These are phyloP conservation scores for Drosophila auraria DNA, from an alignment of 1,140 invertebrate species.

Conservation along the genomic window DNA sequence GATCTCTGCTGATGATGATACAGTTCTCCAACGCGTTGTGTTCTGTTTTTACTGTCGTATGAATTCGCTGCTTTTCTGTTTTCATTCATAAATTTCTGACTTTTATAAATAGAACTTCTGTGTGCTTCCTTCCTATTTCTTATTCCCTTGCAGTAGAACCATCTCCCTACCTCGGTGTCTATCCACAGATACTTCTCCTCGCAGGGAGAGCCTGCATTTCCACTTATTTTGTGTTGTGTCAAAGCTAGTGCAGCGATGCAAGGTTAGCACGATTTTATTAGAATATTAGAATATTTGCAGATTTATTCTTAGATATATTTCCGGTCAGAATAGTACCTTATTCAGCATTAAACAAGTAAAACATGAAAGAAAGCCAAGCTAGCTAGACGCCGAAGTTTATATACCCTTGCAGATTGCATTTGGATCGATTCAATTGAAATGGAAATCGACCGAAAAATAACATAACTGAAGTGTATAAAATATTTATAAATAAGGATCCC, in stretches of 20 bases:
- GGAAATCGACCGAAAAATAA: no score
- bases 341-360: no score
- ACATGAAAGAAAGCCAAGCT: no score
- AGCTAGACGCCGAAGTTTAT: no score
- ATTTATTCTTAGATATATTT: not conserved
- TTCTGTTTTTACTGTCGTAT: constrained; percentile 17
- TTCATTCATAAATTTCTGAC: constrained; percentile 15
- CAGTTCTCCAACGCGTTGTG: not conserved
- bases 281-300: constrained; percentile 1
- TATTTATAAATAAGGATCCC: no score
- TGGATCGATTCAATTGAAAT: no score
- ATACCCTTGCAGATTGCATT: no score
- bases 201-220: not conserved
- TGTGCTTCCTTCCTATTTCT: constrained; percentile 12
- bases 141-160: constrained; percentile 8
- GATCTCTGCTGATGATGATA: constrained; percentile 2
- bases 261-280: constrained; percentile 9
- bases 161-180: not conserved
- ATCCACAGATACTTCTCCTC: constrained; percentile 1
- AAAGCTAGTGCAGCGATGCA: constrained; percentile 7
- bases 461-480: no score
- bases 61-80: constrained; percentile 10
- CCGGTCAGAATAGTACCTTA: not conserved
- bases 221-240: constrained; percentile 8
- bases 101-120: constrained; percentile 14